phyloP scores from a whole-genome alignment of 2,113 vertebrate species.

The Progne subis region DNA sequence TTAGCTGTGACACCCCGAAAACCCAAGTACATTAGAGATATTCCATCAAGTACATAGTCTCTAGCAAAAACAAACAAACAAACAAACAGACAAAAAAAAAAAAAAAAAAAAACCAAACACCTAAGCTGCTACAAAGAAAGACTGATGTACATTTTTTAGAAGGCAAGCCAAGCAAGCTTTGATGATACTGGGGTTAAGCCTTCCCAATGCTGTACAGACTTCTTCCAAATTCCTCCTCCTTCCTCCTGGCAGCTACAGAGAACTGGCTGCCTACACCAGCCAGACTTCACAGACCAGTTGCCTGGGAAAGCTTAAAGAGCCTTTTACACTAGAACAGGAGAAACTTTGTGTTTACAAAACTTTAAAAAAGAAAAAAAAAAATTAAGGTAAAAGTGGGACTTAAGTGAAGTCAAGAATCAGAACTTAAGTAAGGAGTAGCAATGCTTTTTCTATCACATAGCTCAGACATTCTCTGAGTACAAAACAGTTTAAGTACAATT shows the following conservation, averaged over 20 bases:
- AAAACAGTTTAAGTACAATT: neutral
- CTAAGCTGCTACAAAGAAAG: neutral
- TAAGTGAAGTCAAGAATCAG: neutral
- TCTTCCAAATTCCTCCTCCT: neutral
- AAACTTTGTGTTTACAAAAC: neutral
- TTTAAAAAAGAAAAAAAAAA: neutral
- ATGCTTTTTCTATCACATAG: neutral
- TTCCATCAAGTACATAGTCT: neutral
- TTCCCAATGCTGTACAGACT: neutral
- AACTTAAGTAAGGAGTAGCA: neutral
- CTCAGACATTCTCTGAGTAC: neutral
- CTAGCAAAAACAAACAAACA: too few species aligned
- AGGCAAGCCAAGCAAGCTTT: neutral
- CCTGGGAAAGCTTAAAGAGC: neutral
- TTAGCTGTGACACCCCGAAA: neutral
- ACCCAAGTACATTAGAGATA: neutral
- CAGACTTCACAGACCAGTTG: slow-evolving; percentile 12
- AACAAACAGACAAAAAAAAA: too few species aligned
- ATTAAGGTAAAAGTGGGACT: neutral
- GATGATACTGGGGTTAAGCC: neutral
- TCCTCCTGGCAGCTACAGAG: neutral
- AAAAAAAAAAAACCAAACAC: neutral
- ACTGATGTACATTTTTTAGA: neutral
- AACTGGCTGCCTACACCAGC: neutral
- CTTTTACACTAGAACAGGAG: neutral